phyloP scores from a whole-genome alignment of 2,888 invertebrate species.

The Lasioglossum vierecki region DNA sequence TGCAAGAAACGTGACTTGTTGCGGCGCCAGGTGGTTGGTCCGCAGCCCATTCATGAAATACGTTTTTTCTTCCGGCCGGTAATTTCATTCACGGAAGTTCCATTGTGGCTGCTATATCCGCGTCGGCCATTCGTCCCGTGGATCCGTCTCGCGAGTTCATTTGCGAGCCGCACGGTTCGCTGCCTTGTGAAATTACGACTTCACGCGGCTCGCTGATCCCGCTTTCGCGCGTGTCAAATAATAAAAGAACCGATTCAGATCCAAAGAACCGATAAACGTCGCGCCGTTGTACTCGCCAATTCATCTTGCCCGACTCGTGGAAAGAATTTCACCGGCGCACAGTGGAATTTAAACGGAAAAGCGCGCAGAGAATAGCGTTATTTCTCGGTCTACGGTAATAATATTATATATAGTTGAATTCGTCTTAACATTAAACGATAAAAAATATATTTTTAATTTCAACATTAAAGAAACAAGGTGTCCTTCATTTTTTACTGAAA shows the following conservation, averaged over 20 bases:
- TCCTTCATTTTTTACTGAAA: no score
- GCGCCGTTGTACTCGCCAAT: background rate
- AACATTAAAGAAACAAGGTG: no score
- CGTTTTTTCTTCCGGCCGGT: background rate
- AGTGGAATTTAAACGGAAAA: background rate
- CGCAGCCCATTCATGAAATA: slow-evolving; percentile 36
- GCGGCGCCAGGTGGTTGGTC: slow-evolving; percentile 25
- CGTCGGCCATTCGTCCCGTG: slow-evolving; percentile 32
- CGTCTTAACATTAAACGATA: no score
- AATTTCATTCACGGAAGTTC: slow-evolving; percentile 37
- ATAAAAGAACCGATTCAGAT: background rate
- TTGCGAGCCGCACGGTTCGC: slow-evolving; percentile 56
- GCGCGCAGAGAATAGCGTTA: no score
- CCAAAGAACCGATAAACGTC: background rate
- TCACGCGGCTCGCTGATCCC: slow-evolving; percentile 36
- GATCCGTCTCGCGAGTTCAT: slow-evolving; percentile 43
- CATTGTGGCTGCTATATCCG: slow-evolving; percentile 51
- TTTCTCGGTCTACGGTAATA: no score
- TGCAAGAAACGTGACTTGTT: slow-evolving; percentile 8
- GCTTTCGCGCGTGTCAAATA: slow-evolving; percentile 30
- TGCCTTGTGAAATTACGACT: slow-evolving; percentile 65
- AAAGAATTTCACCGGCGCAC: background rate
- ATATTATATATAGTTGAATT: no score
- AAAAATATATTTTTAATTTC: no score
- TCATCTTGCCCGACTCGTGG: background rate